A percentile compares a stretch with the other conserved stretches of the same genome.
Evolutionary conservation across 2,888 invertebrate species (phyloP).

Genomic region (Theristus sp.): DNA sequence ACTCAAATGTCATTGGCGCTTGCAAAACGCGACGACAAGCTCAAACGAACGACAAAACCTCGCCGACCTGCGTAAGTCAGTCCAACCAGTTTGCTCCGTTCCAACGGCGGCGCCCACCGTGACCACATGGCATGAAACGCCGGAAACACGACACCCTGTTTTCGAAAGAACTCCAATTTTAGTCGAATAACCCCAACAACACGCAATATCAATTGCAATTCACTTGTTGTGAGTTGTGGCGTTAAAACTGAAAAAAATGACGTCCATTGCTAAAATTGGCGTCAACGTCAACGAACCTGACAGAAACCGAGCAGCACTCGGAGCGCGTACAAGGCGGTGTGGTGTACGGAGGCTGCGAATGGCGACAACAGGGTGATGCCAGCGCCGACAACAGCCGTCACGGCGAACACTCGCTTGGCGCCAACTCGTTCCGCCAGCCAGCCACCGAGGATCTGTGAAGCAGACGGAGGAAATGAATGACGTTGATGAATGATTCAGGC

Average conservation of each 20-base stretch:
- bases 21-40: too few relatives aligned
- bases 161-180: too few relatives aligned
- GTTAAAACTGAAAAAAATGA: too few relatives aligned
- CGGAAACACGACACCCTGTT: slow-evolving; percentile 40
- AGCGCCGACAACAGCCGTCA: background rate
- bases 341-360: background rate
- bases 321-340: background rate
- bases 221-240: too few relatives aligned
- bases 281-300: background rate
- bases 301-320: background rate
- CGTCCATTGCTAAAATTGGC: too few relatives aligned
- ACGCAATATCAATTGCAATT: too few relatives aligned
- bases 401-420: background rate
- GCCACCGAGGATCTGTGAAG: too few relatives aligned
- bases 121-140: slow-evolving; percentile 83
- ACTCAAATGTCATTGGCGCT: too few relatives aligned
- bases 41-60: too few relatives aligned
- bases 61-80: slow-evolving; percentile 29
- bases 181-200: too few relatives aligned
- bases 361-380: background rate
- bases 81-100: slow-evolving; percentile 70
- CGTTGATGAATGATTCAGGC: too few relatives aligned
- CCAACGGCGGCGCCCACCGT: slow-evolving; percentile 75
- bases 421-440: background rate
- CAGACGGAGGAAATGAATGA: too few relatives aligned